A percentile compares a stretch with the other conserved stretches of the same genome.
Evolutionary conservation across 1,140 invertebrate species (phyloP).

Genomic region (Homalodisca vitripennis): DNA sequence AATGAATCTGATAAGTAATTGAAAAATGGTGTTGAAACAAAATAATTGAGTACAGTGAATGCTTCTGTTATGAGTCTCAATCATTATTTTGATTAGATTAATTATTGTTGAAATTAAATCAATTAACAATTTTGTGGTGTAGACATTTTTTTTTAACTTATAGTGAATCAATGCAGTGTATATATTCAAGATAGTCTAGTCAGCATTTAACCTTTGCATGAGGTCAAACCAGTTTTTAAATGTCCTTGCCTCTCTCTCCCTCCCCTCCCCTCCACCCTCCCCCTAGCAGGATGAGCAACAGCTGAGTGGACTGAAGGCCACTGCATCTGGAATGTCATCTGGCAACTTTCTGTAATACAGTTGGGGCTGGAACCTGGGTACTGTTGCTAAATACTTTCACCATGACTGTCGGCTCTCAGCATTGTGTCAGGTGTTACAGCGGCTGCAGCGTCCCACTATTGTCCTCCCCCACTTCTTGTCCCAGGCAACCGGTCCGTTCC

Average conservation of each 20-base stretch:
- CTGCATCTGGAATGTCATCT: not conserved
- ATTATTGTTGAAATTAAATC: not conserved
- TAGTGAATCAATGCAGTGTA: not conserved
- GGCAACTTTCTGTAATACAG: too few relatives aligned
- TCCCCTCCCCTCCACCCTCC: too few relatives aligned
- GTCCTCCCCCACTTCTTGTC: not conserved
- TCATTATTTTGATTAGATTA: not conserved
- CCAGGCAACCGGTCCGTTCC: not conserved
- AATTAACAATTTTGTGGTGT: not conserved
- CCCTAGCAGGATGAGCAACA: not conserved
- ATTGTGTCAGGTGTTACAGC: not conserved
- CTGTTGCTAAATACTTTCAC: not conserved
- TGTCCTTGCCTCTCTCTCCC: too few relatives aligned
- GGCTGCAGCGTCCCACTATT: not conserved
- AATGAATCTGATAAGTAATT: too few relatives aligned
- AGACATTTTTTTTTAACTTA: not conserved
- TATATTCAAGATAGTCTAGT: not conserved
- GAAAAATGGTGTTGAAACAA: not conserved
- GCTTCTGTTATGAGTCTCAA: not conserved
- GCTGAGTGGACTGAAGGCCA: not conserved
- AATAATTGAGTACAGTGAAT: not conserved
- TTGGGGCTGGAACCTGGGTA: not conserved
- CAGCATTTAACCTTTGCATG: not conserved
- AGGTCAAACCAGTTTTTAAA: conserved; percentile 9
- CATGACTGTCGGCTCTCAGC: not conserved